A percentile compares a stretch with the other conserved stretches of the same genome.
Evolutionary conservation across 2,888 invertebrate genomes (phyloP).

Genomic region (Tenthredo mesomela): DNA sequence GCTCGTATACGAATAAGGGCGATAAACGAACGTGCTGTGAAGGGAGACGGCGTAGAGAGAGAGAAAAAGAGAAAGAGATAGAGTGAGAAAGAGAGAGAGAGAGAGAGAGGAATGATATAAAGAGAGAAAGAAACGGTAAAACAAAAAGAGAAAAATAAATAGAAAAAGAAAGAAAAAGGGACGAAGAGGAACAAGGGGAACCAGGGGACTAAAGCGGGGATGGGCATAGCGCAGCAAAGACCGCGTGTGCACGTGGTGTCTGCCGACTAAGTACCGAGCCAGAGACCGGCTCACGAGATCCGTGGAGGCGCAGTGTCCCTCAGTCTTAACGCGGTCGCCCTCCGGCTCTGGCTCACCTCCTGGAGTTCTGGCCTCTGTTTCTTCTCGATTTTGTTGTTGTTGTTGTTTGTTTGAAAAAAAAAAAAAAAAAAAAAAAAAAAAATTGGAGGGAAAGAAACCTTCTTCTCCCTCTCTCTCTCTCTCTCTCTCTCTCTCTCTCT

Average conservation of each 20-base stretch:
- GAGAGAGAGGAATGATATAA: not conserved
- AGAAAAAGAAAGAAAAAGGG: not conserved
- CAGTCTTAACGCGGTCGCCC: conserved; percentile 51
- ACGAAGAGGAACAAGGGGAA: not conserved
- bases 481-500: not conserved
- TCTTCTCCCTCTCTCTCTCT: not conserved
- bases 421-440: too few species aligned
- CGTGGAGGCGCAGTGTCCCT: conserved; percentile 48
- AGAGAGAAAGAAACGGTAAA: not conserved
- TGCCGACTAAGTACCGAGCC: conserved; percentile 48
- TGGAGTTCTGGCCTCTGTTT: not conserved
- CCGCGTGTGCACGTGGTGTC: conserved; percentile 63
- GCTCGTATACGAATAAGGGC: conserved; percentile 22
- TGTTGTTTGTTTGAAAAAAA: not conserved
- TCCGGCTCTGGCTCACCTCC: conserved; percentile 46
- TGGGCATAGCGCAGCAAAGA: conserved; percentile 37
- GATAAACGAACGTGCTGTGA: conserved; percentile 18
- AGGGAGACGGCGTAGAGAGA: not conserved
- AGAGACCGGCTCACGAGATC: conserved; percentile 50
- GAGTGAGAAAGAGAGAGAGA: not conserved
- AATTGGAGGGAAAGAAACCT: not conserved
- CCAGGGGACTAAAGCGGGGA: conserved; percentile 29
- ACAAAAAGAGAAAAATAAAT: conserved; percentile 7
- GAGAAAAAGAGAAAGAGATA: not conserved
- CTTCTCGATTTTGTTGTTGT: not conserved